Evolutionary conservation across 1,140 invertebrate genomes (phyloP).

Genomic region (Euglossa dilemma): DNA sequence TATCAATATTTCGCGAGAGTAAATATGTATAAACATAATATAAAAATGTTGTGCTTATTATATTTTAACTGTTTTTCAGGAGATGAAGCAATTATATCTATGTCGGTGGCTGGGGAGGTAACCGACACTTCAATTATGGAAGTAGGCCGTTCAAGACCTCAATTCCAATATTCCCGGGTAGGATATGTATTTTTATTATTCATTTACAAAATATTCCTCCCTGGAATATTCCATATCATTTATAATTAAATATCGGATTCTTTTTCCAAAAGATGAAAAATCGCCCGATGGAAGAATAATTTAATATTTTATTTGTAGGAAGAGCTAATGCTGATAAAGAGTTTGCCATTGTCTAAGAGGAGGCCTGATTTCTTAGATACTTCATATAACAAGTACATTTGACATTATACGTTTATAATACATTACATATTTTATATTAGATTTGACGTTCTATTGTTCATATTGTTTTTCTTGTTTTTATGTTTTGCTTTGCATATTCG

Average conservation of each 20-base stretch:
- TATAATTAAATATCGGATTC: not conserved
- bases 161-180: conserved; percentile 80
- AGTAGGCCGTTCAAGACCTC: conserved; percentile 80
- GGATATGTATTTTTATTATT: not conserved
- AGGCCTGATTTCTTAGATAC: conserved; percentile 84
- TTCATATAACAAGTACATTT: conserved; percentile 83
- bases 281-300: not conserved
- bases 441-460: not conserved
- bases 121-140: conserved; percentile 80
- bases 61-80: conserved; percentile 66
- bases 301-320: conserved; percentile 78
- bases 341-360: conserved; percentile 83
- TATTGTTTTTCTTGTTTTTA: not conserved
- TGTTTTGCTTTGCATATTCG: not conserved
- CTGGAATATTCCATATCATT: not conserved
- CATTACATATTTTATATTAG: not conserved
- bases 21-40: not conserved
- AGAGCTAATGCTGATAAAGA: conserved; percentile 84
- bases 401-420: not conserved
- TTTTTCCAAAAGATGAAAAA: too few relatives aligned
- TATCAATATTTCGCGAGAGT: not conserved
- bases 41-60: conserved; percentile 17
- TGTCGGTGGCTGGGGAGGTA: conserved; percentile 81
- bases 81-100: conserved; percentile 81
- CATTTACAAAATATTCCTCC: not conserved